Evolutionary conservation across 2,888 invertebrate genomes (phyloP).

Genomic region (Acleris laterana): DNA sequence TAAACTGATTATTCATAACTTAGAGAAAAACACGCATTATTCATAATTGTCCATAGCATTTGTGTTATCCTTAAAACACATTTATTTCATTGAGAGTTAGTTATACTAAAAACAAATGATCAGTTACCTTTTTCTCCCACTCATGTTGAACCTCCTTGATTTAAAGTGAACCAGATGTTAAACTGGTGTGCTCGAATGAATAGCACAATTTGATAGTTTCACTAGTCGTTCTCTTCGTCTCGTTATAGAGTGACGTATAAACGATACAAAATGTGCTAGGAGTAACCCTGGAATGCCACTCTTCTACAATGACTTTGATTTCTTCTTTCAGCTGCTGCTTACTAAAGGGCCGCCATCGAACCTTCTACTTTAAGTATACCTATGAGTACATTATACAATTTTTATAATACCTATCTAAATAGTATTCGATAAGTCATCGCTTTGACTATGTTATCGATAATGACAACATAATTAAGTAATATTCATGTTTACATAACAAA

Average conservation of each 20-base stretch:
- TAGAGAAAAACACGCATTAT: not conserved
- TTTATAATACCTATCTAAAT: constrained; percentile 61
- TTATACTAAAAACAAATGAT: too few species aligned
- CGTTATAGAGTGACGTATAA: too few species aligned
- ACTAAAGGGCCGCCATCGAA: constrained; percentile 71
- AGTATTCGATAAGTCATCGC: constrained; percentile 62
- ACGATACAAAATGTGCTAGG: too few species aligned
- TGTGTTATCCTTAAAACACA: not conserved
- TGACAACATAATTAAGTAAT: constrained; percentile 49
- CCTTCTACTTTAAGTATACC: constrained; percentile 55
- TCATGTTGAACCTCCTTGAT: too few species aligned
- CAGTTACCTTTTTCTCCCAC: too few species aligned
- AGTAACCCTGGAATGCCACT: too few species aligned
- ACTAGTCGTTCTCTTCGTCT: too few species aligned
- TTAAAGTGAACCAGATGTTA: too few species aligned
- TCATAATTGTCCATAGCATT: not conserved
- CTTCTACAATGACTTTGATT: constrained; percentile 36
- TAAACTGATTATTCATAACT: constrained; percentile 2
- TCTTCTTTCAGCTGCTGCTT: constrained; percentile 80
- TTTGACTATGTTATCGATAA: constrained; percentile 73
- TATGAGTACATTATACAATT: constrained; percentile 47
- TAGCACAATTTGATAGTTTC: too few species aligned
- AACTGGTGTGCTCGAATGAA: too few species aligned
- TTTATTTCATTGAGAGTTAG: not conserved
- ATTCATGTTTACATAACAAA: constrained; percentile 42